Evolutionary conservation across 2,113 vertebrate species (phyloP).

Genomic region (Eleginops maclovinus): DNA sequence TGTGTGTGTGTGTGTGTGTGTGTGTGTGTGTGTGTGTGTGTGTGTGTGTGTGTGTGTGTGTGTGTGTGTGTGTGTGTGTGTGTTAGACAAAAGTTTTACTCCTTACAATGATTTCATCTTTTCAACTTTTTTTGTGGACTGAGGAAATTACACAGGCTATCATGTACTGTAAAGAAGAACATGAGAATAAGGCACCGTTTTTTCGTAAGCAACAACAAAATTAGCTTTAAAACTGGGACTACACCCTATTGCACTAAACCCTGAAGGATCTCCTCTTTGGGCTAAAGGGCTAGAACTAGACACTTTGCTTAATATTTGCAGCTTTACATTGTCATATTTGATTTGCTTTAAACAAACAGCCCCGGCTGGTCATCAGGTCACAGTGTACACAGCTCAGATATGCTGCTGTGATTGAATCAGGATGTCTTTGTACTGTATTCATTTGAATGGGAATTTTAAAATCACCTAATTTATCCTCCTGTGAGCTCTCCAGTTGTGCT

Average conservation of each 20-base stretch:
- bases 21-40: slow-evolving; percentile 43
- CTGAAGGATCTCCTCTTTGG: slow-evolving; percentile 18
- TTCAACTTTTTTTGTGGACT: slow-evolving; percentile 36
- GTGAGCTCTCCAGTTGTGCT: background rate
- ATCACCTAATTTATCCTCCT: background rate
- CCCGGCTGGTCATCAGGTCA: slow-evolving; percentile 16
- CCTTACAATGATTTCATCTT: slow-evolving; percentile 34
- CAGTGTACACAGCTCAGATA: slow-evolving; percentile 29
- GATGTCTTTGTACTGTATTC: slow-evolving; percentile 7
- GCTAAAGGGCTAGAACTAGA: background rate
- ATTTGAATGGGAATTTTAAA: slow-evolving; percentile 5
- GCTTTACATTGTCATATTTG: slow-evolving; percentile 17
- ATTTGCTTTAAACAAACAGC: slow-evolving; percentile 39
- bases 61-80: slow-evolving; percentile 27
- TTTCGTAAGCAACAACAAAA: slow-evolving; percentile 19
- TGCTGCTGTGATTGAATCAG: slow-evolving; percentile 40
- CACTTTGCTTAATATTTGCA: slow-evolving; percentile 18
- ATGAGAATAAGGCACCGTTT: background rate
- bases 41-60: slow-evolving; percentile 17
- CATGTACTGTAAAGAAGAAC: slow-evolving; percentile 19
- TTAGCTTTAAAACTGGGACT: slow-evolving; percentile 23
- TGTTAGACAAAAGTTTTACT: slow-evolving; percentile 50
- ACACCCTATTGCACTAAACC: slow-evolving; percentile 17
- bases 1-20: slow-evolving; percentile 14
- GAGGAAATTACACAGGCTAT: slow-evolving; percentile 1